These are phyloP conservation scores for Crematogaster levior DNA, from an alignment of 2,888 invertebrate species.

Conservation along the genomic window DNA sequence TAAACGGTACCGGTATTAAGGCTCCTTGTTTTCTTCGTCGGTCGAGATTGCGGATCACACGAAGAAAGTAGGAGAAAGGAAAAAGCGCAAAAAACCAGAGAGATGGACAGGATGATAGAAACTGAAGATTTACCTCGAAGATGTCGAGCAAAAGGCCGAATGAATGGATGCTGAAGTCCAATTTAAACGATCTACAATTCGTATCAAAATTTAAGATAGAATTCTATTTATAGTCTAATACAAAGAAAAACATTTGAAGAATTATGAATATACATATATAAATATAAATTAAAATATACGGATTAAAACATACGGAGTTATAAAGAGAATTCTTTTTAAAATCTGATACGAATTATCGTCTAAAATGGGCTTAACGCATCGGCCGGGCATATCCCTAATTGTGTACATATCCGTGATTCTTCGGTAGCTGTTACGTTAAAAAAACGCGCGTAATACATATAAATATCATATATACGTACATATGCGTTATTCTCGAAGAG, in stretches of 20 bases:
- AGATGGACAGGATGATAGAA: constrained; percentile 15
- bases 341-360: not conserved
- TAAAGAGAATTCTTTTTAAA: not conserved
- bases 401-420: constrained; percentile 80
- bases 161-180: constrained; percentile 9
- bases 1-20: constrained; percentile 76
- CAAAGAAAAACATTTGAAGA: not conserved
- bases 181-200: constrained; percentile 10
- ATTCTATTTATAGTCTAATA: not conserved
- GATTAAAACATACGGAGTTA: not conserved
- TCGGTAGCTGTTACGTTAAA: constrained; percentile 63
- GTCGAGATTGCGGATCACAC: not conserved
- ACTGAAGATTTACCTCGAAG: constrained; percentile 28
- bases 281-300: not conserved
- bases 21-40: constrained; percentile 68
- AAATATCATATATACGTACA: constrained; percentile 16
- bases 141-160: constrained; percentile 23
- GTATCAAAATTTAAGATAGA: not conserved
- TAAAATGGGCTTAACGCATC: constrained; percentile 18
- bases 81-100: constrained; percentile 18
- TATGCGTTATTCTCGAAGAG: constrained; percentile 29
- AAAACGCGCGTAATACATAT: constrained; percentile 56
- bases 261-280: not conserved
- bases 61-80: not conserved
- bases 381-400: constrained; percentile 75